Base-by-base conservation (phyloP, 2,113 vertebrate species). In the Egretta garzetta region DNA sequence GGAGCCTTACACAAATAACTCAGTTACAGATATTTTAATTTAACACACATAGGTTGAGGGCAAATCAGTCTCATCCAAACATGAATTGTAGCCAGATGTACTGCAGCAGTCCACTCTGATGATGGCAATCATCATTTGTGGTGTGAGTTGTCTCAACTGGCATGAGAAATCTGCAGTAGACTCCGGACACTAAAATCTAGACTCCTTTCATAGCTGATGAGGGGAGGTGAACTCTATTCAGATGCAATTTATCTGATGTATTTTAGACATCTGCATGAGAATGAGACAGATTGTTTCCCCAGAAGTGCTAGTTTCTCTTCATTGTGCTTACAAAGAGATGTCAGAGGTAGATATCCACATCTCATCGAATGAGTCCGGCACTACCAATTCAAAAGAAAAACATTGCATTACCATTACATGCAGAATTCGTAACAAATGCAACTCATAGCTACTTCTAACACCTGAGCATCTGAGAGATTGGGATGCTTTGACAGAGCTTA, bases 71-170 rank as follows among this genome's bases (percentile, higher is more conserved):
- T 67, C 10, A 41, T 41, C 19, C 27, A 68, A 70, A 66, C 22
- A 32, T 18, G 50, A 73, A 62, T 3, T 71, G 33, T 14, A 62
- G 63, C 16, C 71, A 80, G 52, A 28, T n/a, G 28, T 63, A 59
- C 43, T 52, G 26, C 45, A 91, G 77, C 73, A 89, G 55, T 26
- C 37, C 41, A 56, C 26, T 50, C 28, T 1, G 0, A 35, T 24
- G 45, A 62, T 20, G n/a, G 11, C 53, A 83, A 41, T 4, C 2
- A 47, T 13, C 6, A 86, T 33, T n/a, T 0, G 0, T n/a, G 5
- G 12, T 53, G 22, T 0, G 0, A 55, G 10, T 24, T 75, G 43
- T 73, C 53, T 81, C 45, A 74, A 23, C 32, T 23, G 41, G 18
- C 24, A 47, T 8, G 17, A 84, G 32, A 68, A 82, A 80, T 47